phyloP scores from a whole-genome alignment of 2,797 vertebrate species.

The Syngnathus rostellatus region DNA sequence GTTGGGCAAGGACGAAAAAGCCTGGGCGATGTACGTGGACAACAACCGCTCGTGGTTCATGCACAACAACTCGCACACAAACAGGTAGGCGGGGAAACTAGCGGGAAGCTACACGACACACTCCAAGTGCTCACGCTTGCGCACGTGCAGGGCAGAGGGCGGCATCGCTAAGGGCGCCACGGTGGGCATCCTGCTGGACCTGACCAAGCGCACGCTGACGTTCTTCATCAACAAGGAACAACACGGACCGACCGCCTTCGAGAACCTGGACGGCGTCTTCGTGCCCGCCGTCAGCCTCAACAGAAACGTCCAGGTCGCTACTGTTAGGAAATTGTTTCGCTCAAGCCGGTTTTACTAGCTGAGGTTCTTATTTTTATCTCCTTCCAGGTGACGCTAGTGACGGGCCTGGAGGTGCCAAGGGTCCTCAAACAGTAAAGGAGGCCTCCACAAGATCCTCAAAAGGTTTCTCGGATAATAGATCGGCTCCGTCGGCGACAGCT shows the following conservation, averaged over 20 bases:
- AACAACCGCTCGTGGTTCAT: slow-evolving; percentile 99
- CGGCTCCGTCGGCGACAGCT: neutral
- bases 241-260: slow-evolving; percentile 90
- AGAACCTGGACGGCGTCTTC: slow-evolving; percentile 89
- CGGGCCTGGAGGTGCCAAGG: slow-evolving; percentile 88
- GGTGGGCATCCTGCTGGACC: slow-evolving; percentile 89
- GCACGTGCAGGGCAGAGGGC: slow-evolving; percentile 80
- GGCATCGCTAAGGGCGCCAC: slow-evolving; percentile 88
- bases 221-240: slow-evolving; percentile 95
- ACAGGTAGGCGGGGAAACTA: slow-evolving; percentile 70
- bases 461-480: neutral
- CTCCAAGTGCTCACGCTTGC: neutral
- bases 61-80: slow-evolving; percentile 98
- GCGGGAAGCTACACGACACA: neutral
- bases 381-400: slow-evolving; percentile 84
- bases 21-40: slow-evolving; percentile 99
- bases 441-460: neutral
- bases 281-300: slow-evolving; percentile 97
- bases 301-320: slow-evolving; percentile 88
- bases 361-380: neutral
- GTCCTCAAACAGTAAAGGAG: slow-evolving; percentile 62
- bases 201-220: slow-evolving; percentile 83
- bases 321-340: neutral
- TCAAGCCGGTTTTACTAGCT: neutral
- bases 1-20: slow-evolving; percentile 97